Evolutionary conservation across 1,140 invertebrate genomes (phyloP).

Genomic region (Magallana angulata): DNA sequence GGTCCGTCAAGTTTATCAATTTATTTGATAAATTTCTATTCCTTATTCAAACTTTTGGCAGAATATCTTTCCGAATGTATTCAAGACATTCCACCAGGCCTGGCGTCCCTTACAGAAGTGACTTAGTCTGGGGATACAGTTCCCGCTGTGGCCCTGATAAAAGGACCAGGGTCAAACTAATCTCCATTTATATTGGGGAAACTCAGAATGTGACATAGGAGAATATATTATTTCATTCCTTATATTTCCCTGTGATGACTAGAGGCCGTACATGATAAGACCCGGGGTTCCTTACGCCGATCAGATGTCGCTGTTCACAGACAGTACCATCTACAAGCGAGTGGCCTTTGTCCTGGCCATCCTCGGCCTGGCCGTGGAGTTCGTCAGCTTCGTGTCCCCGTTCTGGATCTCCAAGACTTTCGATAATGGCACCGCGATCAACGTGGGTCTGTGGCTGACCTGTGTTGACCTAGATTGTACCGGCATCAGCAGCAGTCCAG

Average conservation of each 20-base stretch:
- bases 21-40: background rate
- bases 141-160: background rate
- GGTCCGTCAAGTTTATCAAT: conserved; percentile 8
- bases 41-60: background rate
- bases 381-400: background rate
- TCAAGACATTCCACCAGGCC: background rate
- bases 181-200: background rate
- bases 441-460: conserved; percentile 29
- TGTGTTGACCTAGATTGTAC: conserved; percentile 17
- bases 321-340: conserved; percentile 6
- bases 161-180: background rate
- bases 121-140: background rate
- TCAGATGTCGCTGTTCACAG: background rate
- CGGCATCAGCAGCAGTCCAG: background rate
- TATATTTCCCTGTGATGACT: too few species aligned
- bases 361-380: background rate
- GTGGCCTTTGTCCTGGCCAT: background rate
- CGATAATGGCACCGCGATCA: background rate
- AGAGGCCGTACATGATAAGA: background rate
- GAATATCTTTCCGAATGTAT: background rate
- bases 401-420: conserved; percentile 30
- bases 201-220: background rate
- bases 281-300: background rate
- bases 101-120: background rate
- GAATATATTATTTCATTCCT: background rate